A percentile compares a stretch with the other conserved stretches of the same genome.
Evolutionary conservation across 2,888 invertebrate genomes (phyloP).

Genomic region (Escarpia spicata): DNA sequence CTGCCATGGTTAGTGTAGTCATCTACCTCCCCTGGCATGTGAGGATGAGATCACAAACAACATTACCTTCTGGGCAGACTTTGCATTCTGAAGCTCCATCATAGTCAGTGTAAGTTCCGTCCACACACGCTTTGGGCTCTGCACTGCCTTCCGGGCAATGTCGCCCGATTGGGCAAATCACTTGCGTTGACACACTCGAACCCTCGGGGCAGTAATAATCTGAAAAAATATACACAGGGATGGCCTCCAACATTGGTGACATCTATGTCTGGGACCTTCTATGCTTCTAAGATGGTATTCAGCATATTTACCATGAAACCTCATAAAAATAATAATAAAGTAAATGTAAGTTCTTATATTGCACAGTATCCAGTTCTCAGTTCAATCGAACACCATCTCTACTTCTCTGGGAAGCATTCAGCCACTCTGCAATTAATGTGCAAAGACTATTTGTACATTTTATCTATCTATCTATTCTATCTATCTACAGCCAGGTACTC

Average conservation of each 20-base stretch:
- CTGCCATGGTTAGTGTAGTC: too few relatives aligned
- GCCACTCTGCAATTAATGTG: too few relatives aligned
- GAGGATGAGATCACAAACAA: neutral
- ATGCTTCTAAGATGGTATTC: neutral
- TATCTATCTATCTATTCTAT: too few relatives aligned
- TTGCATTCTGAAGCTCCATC: constrained; percentile 50
- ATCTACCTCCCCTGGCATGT: too few relatives aligned
- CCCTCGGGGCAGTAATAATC: constrained; percentile 62
- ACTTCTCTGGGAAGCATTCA: too few relatives aligned
- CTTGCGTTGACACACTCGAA: constrained; percentile 54
- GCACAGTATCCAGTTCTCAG: too few relatives aligned
- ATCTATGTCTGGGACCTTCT: neutral
- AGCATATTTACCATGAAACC: neutral
- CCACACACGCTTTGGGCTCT: constrained; percentile 52
- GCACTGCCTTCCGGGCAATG: constrained; percentile 58
- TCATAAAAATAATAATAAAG: too few relatives aligned
- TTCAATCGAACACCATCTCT: too few relatives aligned
- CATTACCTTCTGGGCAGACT: constrained; percentile 57
- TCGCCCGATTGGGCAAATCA: constrained; percentile 58
- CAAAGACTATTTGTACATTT: too few relatives aligned
- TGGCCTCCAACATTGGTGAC: neutral
- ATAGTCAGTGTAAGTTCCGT: constrained; percentile 54
- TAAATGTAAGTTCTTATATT: too few relatives aligned
- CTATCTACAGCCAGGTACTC: too few relatives aligned
- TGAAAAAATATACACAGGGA: constrained; percentile 36